Evolutionary conservation across 2,113 vertebrate genomes (phyloP), one percentile per base, ranked within the genome.

Genomic region (Mirounga angustirostris): DNA sequence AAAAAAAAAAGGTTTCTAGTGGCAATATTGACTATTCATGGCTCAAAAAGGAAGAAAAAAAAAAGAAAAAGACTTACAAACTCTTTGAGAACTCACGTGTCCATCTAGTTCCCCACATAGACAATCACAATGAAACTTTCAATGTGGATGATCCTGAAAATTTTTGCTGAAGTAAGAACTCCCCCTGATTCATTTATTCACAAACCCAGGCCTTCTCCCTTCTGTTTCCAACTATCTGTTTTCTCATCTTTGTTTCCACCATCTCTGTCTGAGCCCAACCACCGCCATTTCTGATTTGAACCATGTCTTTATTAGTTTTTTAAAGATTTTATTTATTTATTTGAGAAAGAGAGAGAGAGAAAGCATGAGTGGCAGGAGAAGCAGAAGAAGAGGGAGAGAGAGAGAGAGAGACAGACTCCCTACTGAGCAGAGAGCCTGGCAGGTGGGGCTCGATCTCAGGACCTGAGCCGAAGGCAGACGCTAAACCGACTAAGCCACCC

Each of bases 1-100:
- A 63, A 63, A 89, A 94, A 79, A 63, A 89, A 94, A 79, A 61
- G 4, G 56, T 56, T 56, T 52, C 40, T 59, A 58, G 43, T 67
- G 9, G 5, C 21, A 65, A 13, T 21, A 21, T 1, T 69, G 26
- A 82, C n/a, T 90, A 87, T 19, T 24, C 28, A 7, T 15, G 28
- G 6, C 4, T 78, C 2, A 24, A 89, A 89, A 61, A 10, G 12
- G n/a, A 14, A 33, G 21, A 8, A 4, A 65, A 36, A 19, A 15
- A 28, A 22, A 40, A 73, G 7, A 30, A 30, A n/a, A 61, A 61
- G 33, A 36, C 67, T 36, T 10, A 36, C 11, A n/a, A 67, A 67
- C 33, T 36, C 67, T 81, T 63, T 87, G 61, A 96, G 40, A 71
- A 89, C 13, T 78, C 15, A 24, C 50, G 0, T 71, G 16, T 81